Conservation (phyloP, 2,888 invertebrate genomes). For the Acrobasis suavella region DNA sequence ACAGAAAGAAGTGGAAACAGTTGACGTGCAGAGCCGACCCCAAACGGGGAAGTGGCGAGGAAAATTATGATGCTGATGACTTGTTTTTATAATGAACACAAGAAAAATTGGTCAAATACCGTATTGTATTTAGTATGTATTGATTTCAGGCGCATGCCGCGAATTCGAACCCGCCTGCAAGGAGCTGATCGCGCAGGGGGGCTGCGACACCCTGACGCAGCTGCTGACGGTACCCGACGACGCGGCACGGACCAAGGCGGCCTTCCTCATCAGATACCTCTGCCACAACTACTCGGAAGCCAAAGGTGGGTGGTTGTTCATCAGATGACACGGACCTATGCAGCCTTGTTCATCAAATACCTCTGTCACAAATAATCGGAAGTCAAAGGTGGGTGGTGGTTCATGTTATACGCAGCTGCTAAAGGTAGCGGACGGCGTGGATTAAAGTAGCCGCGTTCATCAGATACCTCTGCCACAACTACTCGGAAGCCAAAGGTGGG, state of each 20-base stretch:
- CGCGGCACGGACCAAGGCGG: constrained; percentile 86
- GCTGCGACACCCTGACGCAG: constrained; percentile 84
- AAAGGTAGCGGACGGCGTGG: constrained; percentile 81
- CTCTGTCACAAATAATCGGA: constrained; percentile 78
- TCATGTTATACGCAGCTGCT: constrained; percentile 73
- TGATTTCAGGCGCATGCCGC: constrained; percentile 83
- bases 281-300: constrained; percentile 77
- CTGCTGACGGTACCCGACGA: constrained; percentile 82
- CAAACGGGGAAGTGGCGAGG: too few relatives aligned
- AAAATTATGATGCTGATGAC: too few relatives aligned
- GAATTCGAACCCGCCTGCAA: constrained; percentile 83
- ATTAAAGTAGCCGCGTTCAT: constrained; percentile 89
- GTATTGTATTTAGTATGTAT: too few relatives aligned
- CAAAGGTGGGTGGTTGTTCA: constrained; percentile 83
- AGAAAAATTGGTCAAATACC: too few relatives aligned
- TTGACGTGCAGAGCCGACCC: too few relatives aligned
- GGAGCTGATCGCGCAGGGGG: constrained; percentile 84
- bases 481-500: constrained; percentile 80
- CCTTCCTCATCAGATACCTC: constrained; percentile 86
- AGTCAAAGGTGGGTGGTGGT: constrained; percentile 74
- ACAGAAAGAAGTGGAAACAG: too few relatives aligned
- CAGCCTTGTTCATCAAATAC: constrained; percentile 86
- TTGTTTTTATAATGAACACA: too few relatives aligned
- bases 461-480: constrained; percentile 80
- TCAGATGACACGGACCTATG: constrained; percentile 85